Base-by-base conservation (phyloP, 2,888 invertebrate species). In the Melitaea athalia region DNA sequence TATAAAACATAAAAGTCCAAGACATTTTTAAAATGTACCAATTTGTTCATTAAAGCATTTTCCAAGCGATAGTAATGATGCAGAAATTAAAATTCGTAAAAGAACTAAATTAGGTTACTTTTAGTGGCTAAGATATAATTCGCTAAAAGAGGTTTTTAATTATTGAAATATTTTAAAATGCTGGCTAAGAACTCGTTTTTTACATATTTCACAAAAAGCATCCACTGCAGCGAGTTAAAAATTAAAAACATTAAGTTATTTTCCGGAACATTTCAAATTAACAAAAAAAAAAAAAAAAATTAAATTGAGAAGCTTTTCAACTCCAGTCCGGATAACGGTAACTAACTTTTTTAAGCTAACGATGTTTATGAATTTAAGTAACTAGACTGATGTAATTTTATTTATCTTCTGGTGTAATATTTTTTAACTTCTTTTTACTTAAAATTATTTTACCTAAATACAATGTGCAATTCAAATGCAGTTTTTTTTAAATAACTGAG, bases 341-440 rank as follows among this genome's bases (percentile, higher is more conserved):
- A 67, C 67, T 67, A 67, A 67, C 62, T 67, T 70, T 70, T 64
- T 64, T 52, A 64, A 67, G 60, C 63, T 55, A 31, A 14, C 52
- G 64, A 42, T 42, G 59, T 67, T 59, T 63, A 65, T 53, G 64
- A 68, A 68, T 68, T 70, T 59, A 64, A 64, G 61, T 63, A 64
- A 67, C 67, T 50, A 59, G 62, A 64, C 63, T 63, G 59, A 59
- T 24, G 50, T 67, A 50, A 55, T n/a, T 65, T 59, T 15, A 59
- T 24, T 24, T 24, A 24, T 24, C 24, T 24, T 24, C 24, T 24
- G 24, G 3, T 24, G 24, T 24, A 3, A 24, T 24, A 24, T 65
- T 14, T 65, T 59, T 52, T 59, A 61, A 59, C 59, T 64, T 59
- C 55, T 43, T 50, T 64, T 50, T 49, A 59, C 65, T 61, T 60